A percentile compares a stretch with the other conserved stretches of the same genome.
Conservation (phyloP, 1,140 invertebrate genomes). For the Cotesia chilonis region DNA sequence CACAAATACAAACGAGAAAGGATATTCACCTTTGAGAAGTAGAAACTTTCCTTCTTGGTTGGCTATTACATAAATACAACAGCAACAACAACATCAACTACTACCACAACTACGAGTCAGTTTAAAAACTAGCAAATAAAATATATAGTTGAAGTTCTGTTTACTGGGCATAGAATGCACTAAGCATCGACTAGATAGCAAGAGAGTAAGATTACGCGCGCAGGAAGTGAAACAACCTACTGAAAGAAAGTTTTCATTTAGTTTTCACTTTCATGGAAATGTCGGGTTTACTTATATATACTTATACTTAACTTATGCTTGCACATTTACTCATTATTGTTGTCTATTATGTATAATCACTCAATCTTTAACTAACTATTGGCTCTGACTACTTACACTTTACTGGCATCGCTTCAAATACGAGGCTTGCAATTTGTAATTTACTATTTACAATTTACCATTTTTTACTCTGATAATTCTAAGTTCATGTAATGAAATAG, state of each 20-base stretch:
- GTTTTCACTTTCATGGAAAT: slow-evolving; percentile 67
- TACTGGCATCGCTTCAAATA: neutral
- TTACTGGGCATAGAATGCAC: slow-evolving; percentile 32
- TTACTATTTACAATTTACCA: slow-evolving; percentile 10
- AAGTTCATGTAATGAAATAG: slow-evolving; percentile 9
- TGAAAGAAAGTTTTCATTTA: slow-evolving; percentile 66
- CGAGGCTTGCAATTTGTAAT: neutral
- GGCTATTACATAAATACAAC: slow-evolving; percentile 41
- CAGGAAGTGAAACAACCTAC: slow-evolving; percentile 65
- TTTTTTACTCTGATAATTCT: neutral
- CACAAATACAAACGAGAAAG: slow-evolving; percentile 41
- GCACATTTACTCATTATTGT: neutral
- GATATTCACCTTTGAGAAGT: slow-evolving; percentile 55
- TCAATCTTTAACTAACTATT: slow-evolving; percentile 5
- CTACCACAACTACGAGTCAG: too few relatives aligned
- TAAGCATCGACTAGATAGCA: slow-evolving; percentile 38
- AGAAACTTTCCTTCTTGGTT: slow-evolving; percentile 50
- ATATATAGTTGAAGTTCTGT: slow-evolving; percentile 20
- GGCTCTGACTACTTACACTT: neutral
- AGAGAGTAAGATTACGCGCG: slow-evolving; percentile 58
- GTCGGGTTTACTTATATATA: slow-evolving; percentile 36
- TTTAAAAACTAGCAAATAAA: slow-evolving; percentile 9
- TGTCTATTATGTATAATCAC: slow-evolving; percentile 29
- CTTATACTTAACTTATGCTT: too few relatives aligned
- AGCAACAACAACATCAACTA: slow-evolving; percentile 14